Base-by-base conservation (phyloP, 2,797 vertebrate genomes). In the Malurus splendens region DNA sequence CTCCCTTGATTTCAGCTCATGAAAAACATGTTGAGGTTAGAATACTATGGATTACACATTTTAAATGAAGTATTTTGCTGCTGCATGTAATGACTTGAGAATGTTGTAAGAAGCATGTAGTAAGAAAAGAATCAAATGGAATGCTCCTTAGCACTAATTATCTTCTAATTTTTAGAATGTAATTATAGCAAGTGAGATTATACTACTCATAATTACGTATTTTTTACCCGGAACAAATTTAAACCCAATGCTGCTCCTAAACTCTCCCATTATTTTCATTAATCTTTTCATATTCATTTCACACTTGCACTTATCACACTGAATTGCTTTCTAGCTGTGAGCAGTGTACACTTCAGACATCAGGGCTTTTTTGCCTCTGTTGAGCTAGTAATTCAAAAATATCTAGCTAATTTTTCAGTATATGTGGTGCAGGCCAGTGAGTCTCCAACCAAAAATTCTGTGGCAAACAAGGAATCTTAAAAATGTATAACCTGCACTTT, bases 251-350 rank as follows among this genome's bases (percentile, higher is more conserved):
- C 51, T 68, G 23, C 74, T 86, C 71, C 56, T 70, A 86, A 86
- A 84, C 11, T 48, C 80, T 42, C 52, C 66, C 24, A 51, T 74
- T 75, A 55, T 68, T 89, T 80, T 81, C 51, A 80, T 86, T 82
- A 73, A 79, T 90, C 54, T 94, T 72, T 67, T 71, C 57, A 55
- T 76, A 84, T 77, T 92, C 28, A 59, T 87, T 90, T 90, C 74
- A 92, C 50, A 76, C 30, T 82, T 73, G 62, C 27, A 54, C 54
- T 87, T 87, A 83, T 41, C 78, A 77, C 4, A 65, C 10, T 51
- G 39, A 91, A 64, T 19, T 89, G 33, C 76, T 75, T 48, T 75
- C 84, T 84, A 64, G 51, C 87, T 87, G 55, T 68, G 17, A 85
- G 44, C 17, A 2, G n/a, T 18, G 4, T 22, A 82, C 16, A 22